phyloP scores from a whole-genome alignment of 2,888 invertebrate species.

The Anthoptus insignis region DNA sequence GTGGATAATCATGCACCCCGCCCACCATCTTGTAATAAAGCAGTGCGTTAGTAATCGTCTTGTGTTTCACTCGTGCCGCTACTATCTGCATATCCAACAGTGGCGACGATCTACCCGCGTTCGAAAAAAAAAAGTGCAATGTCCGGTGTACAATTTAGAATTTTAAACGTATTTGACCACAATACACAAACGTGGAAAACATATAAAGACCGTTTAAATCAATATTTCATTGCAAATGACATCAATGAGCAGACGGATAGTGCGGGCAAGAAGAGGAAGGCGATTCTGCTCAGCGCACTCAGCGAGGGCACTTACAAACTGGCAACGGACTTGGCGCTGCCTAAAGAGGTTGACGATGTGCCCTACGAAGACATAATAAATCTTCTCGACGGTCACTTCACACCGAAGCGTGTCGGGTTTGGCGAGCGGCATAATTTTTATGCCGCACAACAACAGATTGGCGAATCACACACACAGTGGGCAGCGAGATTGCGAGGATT shows the following conservation, averaged over 20 bases:
- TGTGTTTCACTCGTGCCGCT: background rate
- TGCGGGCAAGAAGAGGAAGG: slow-evolving; percentile 32
- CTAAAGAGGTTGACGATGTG: slow-evolving; percentile 40
- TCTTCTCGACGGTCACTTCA: slow-evolving; percentile 40
- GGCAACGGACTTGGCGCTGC: slow-evolving; percentile 43
- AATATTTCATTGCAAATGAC: slow-evolving; percentile 42
- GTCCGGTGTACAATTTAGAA: background rate
- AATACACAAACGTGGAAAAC: no score
- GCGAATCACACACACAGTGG: slow-evolving; percentile 45
- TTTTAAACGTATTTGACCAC: slow-evolving; percentile 2
- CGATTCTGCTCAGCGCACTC: slow-evolving; percentile 35
- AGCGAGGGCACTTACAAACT: slow-evolving; percentile 43
- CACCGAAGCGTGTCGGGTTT: slow-evolving; percentile 49
- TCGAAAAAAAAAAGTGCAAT: background rate
- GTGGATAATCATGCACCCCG: no score
- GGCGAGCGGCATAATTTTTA: slow-evolving; percentile 53
- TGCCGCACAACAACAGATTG: slow-evolving; percentile 45
- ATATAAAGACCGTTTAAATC: slow-evolving; percentile 28
- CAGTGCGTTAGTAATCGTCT: background rate
- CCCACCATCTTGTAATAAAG: no score
- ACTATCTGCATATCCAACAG: slow-evolving; percentile 3
- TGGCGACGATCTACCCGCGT: slow-evolving; percentile 24
- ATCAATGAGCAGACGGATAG: slow-evolving; percentile 33
- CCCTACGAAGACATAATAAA: slow-evolving; percentile 32
- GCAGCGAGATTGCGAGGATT: slow-evolving; percentile 41